Evolutionary conservation across 1,140 invertebrate genomes (phyloP), one percentile per base, ranked within the genome.

Genomic region (Drosophila sturtevanti): DNA sequence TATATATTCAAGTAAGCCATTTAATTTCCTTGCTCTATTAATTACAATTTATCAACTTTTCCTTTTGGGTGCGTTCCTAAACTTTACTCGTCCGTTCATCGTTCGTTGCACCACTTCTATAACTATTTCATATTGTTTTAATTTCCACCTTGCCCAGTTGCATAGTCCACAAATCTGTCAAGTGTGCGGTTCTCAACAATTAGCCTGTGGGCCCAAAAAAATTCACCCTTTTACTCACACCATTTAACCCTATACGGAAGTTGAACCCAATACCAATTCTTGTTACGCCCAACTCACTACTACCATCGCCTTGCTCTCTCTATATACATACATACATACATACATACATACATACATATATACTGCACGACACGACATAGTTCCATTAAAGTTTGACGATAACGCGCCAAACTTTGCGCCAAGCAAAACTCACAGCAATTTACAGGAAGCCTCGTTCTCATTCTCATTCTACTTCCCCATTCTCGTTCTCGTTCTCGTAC

Each of bases 321-420:
- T n/a, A n/a, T n/a, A n/a, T n/a, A n/a, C n/a, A n/a, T n/a, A n/a
- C n/a, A n/a, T n/a, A n/a, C n/a, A n/a, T n/a, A n/a, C n/a, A n/a
- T n/a, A n/a, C n/a, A n/a, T n/a, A n/a, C n/a, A n/a, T 52, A 12
- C 35, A 27, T 41, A 56, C 22, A 22, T 22, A 21, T 21, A 34
- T 22, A 58, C 41, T 54, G 51, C 79, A 77, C 79, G 80, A 67
- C 79, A 82, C 79, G 79, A 82, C 79, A 82, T 82, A 82, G 79
- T 82, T 82, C 67, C 71, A 82, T 82, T 82, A 82, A 78, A 82
- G 79, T 82, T 80, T 78, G 70, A 82, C 79, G 79, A 82, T 82
- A 81, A 82, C 79, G 79, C 71, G 79, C 70, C 63, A 82, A 82
- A 82, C 63, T 82, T 82, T 82, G 73, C 73, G 69, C 79, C 72